Conservation (phyloP, 1,140 invertebrate species). For the Ceratosolen fusciceps region DNA sequence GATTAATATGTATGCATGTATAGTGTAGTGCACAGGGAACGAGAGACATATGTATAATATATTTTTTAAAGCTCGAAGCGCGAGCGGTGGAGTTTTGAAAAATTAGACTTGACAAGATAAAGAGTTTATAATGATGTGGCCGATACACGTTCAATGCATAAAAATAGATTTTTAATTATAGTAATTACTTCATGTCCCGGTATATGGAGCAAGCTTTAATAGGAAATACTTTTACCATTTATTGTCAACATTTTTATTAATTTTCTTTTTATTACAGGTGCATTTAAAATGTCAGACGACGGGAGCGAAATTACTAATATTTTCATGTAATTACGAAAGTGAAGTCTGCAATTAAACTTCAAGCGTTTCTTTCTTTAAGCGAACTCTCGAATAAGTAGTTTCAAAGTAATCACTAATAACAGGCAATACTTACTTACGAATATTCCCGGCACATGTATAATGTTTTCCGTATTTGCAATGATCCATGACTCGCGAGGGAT, state of each 20-base stretch:
- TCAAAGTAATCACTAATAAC: background rate
- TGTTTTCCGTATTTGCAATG: too few species aligned
- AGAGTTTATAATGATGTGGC: too few species aligned
- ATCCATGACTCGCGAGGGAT: too few species aligned
- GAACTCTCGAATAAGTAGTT: constrained; percentile 11
- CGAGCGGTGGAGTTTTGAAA: too few species aligned
- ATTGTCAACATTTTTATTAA: background rate
- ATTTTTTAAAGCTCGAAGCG: too few species aligned
- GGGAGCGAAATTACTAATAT: background rate
- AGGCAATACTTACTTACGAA: background rate
- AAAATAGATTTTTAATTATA: background rate
- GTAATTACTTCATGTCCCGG: background rate
- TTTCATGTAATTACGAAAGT: background rate
- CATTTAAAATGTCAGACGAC: background rate
- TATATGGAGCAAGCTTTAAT: background rate
- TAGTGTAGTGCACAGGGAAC: too few species aligned
- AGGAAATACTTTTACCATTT: background rate
- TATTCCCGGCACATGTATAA: too few species aligned
- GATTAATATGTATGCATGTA: too few species aligned
- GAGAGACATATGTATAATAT: too few species aligned
- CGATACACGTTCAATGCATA: background rate
- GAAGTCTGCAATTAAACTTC: background rate
- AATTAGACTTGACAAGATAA: too few species aligned
- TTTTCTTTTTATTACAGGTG: background rate
- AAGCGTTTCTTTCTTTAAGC: background rate